phyloP scores from a whole-genome alignment of 92 coral and sea anemone genomes.

The Siderastrea siderea region DNA sequence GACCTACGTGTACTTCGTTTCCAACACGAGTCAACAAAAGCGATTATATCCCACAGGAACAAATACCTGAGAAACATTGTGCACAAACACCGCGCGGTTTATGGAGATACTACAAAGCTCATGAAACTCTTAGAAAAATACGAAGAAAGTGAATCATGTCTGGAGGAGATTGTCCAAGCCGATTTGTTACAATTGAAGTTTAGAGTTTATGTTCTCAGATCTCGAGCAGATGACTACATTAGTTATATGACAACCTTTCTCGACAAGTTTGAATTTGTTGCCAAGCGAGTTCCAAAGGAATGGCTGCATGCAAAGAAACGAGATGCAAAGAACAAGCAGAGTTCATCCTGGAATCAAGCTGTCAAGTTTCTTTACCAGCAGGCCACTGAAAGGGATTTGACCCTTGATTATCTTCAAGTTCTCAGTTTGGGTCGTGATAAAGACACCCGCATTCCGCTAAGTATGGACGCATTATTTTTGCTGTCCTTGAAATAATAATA shows the following conservation, averaged over 20 bases:
- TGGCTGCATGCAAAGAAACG: neutral
- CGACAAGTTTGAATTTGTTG: neutral
- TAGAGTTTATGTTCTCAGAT: neutral
- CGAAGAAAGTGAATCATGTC: slow-evolving; percentile 20
- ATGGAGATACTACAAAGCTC: neutral
- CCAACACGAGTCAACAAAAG: neutral
- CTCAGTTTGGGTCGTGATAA: slow-evolving; percentile 15
- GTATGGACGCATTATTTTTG: neutral
- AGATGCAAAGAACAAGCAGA: neutral
- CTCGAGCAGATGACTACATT: neutral
- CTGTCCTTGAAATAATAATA: too few species aligned
- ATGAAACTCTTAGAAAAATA: slow-evolving; percentile 10
- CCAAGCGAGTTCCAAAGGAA: neutral
- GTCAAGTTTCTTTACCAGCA: slow-evolving; percentile 28
- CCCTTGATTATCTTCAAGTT: slow-evolving; percentile 9
- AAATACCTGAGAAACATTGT: neutral
- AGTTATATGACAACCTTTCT: neutral
- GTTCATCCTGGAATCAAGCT: slow-evolving; percentile 9
- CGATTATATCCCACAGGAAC: neutral
- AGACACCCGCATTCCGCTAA: slow-evolving; percentile 16
- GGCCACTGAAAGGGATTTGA: neutral
- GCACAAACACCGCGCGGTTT: neutral
- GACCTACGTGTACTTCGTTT: neutral
- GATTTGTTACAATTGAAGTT: neutral
- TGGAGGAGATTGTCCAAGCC: slow-evolving; percentile 14